These are phyloP conservation scores for Acheta domesticus DNA, from an alignment of 2,888 invertebrate genomes.

Conservation along the genomic window DNA sequence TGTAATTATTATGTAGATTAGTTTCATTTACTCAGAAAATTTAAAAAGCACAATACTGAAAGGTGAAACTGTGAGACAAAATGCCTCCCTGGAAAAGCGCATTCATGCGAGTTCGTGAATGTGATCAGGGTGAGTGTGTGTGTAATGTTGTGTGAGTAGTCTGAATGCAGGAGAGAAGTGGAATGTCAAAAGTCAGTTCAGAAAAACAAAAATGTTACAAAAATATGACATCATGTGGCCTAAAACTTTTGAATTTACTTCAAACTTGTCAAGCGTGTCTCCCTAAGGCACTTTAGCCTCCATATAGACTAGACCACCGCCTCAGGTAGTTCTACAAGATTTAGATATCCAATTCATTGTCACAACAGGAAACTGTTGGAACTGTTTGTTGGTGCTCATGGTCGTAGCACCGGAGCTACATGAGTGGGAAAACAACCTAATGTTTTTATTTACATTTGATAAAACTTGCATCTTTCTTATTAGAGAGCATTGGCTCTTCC, in stretches of 20 bases:
- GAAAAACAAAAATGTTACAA: neutral
- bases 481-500: slow-evolving; percentile 10
- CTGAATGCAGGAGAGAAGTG: neutral
- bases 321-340: slow-evolving; percentile 31
- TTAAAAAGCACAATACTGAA: slow-evolving; percentile 20
- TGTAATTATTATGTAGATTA: neutral
- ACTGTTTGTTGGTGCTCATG: neutral
- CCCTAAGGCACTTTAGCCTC: slow-evolving; percentile 28
- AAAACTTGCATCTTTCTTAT: neutral
- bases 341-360: slow-evolving; percentile 30
- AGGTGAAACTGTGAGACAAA: neutral
- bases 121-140: neutral
- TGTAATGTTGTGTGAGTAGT: slow-evolving; percentile 5
- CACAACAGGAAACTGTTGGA: slow-evolving; percentile 23
- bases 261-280: slow-evolving; percentile 25
- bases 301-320: slow-evolving; percentile 27
- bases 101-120: neutral
- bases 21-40: slow-evolving; percentile 10
- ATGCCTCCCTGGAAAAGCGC: neutral
- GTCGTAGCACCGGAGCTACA: neutral
- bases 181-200: neutral
- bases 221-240: slow-evolving; percentile 35
- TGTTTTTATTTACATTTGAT: neutral
- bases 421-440: neutral
- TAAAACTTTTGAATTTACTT: slow-evolving; percentile 35